Evolutionary conservation across 2,888 invertebrate species (phyloP), one percentile per base, ranked within the genome.

Genomic region (Dorcus hopei): DNA sequence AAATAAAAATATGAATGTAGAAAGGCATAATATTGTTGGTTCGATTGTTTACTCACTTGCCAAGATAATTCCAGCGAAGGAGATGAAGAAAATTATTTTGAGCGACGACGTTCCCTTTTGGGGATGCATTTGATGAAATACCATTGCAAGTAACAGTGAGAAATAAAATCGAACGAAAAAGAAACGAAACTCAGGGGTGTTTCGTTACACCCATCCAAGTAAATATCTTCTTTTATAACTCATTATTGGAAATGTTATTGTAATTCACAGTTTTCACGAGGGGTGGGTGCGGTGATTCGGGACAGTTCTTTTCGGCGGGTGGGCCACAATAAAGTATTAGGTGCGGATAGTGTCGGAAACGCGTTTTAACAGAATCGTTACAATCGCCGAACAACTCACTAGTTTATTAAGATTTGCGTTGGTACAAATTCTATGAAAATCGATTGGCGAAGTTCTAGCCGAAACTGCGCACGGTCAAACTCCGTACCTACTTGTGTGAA

Each of bases 161-260:
- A 47, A n/a, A 11, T 47, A 19, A 19, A n/a, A 9, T 47, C 5
- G n/a, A 47, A 47, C 23, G 9, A 47, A 47, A 26, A 11, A n/a
- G 9, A 50, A 38, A 23, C 23, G 3, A 45, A 45, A 38, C n/a
- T 33, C 38, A 50, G 41, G 38, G 26, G 56, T 56, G 19, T 51
- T 55, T 43, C n/a, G 33, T 7, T 59, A 66, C 72, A 71, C 71
- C 72, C 70, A 54, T 56, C 55, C 60, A 65, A 58, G 58, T 65
- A 70, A 71, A 59, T 64, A 72, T 76, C 74, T 75, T 74, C 76
- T 76, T 69, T 76, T 77, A 74, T 76, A 76, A 55, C 74, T 73
- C 66, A 68, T 70, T 33, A 33, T 33, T 33, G 26, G 26, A 33
- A 33, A 33, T 33, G 26, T 33, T 33, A 33, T 33, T 33, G 26